A percentile compares a stretch with the other conserved stretches of the same genome.
phyloP scores from a whole-genome alignment of 2,888 invertebrate species.

The Phania funesta region DNA sequence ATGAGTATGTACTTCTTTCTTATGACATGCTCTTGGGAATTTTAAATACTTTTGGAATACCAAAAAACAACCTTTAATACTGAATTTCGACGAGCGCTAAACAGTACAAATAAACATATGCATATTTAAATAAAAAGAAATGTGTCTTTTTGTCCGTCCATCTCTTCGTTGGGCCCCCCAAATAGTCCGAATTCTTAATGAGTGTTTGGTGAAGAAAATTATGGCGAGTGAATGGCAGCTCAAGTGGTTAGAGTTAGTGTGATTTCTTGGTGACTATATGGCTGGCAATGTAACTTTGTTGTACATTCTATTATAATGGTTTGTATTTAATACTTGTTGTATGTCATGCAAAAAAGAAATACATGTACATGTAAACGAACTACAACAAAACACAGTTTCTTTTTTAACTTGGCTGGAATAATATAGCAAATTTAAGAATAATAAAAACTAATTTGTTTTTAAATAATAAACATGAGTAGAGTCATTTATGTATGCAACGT shows the following conservation, averaged over 20 bases:
- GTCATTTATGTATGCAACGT: too few relatives aligned
- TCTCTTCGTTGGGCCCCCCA: slow-evolving; percentile 62
- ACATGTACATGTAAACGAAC: not conserved
- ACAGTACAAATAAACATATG: slow-evolving; percentile 18
- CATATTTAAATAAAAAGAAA: slow-evolving; percentile 11
- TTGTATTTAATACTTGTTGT: slow-evolving; percentile 25
- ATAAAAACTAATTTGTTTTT: too few relatives aligned
- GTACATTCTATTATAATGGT: slow-evolving; percentile 30
- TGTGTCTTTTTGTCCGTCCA: slow-evolving; percentile 32
- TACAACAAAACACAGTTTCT: too few relatives aligned
- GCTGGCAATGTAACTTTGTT: slow-evolving; percentile 53
- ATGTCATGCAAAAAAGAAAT: not conserved
- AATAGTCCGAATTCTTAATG: slow-evolving; percentile 33
- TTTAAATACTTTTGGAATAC: slow-evolving; percentile 61
- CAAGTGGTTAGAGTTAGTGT: slow-evolving; percentile 28
- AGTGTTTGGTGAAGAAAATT: slow-evolving; percentile 14
- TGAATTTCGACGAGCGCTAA: slow-evolving; percentile 25
- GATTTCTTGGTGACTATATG: slow-evolving; percentile 63
- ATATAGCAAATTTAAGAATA: too few relatives aligned
- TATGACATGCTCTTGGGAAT: slow-evolving; percentile 56
- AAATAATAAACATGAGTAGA: too few relatives aligned
- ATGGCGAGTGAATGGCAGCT: slow-evolving; percentile 15
- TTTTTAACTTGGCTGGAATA: too few relatives aligned
- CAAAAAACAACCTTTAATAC: slow-evolving; percentile 41
- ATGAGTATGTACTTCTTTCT: too few relatives aligned